These are phyloP conservation scores for Takifugu flavidus DNA, from an alignment of 2,113 vertebrate species.

Conservation along the genomic window DNA sequence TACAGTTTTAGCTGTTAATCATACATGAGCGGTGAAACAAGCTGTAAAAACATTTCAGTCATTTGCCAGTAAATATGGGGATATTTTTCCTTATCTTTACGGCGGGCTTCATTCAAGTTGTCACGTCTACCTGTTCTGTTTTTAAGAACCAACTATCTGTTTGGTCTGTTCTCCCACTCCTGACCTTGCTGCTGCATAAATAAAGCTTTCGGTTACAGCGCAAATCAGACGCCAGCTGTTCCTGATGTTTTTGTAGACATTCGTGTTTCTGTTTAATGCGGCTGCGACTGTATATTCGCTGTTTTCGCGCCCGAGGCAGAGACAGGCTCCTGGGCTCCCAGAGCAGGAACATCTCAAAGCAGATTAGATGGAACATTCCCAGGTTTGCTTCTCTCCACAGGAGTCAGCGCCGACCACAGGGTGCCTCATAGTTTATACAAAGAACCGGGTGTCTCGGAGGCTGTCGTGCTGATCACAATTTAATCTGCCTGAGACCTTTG, in stretches of 20 bases:
- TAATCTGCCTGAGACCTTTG: slow-evolving; percentile 17
- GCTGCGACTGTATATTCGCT: slow-evolving; percentile 23
- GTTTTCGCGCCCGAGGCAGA: slow-evolving; percentile 29
- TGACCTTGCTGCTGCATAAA: not conserved
- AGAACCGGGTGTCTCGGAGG: not conserved
- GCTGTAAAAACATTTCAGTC: no score
- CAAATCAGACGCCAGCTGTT: slow-evolving; percentile 38
- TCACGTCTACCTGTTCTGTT: not conserved
- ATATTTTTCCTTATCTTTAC: no score
- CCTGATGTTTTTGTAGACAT: slow-evolving; percentile 41
- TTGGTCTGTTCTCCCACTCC: not conserved
- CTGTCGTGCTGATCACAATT: not conserved
- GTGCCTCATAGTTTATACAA: slow-evolving; percentile 9
- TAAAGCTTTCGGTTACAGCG: slow-evolving; percentile 30
- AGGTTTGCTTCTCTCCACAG: slow-evolving; percentile 37
- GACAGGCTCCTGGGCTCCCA: slow-evolving; percentile 19
- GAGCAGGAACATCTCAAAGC: slow-evolving; percentile 39
- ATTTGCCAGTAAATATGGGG: no score
- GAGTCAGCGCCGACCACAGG: slow-evolving; percentile 23
- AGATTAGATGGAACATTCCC: slow-evolving; percentile 57
- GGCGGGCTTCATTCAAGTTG: no score
- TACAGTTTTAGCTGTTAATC: no score
- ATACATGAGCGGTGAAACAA: no score
- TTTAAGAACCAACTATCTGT: not conserved
- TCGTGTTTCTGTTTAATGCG: slow-evolving; percentile 33